These are phyloP conservation scores for Gymnorhina tibicen DNA, from an alignment of 2,113 vertebrate species.

Conservation along the genomic window DNA sequence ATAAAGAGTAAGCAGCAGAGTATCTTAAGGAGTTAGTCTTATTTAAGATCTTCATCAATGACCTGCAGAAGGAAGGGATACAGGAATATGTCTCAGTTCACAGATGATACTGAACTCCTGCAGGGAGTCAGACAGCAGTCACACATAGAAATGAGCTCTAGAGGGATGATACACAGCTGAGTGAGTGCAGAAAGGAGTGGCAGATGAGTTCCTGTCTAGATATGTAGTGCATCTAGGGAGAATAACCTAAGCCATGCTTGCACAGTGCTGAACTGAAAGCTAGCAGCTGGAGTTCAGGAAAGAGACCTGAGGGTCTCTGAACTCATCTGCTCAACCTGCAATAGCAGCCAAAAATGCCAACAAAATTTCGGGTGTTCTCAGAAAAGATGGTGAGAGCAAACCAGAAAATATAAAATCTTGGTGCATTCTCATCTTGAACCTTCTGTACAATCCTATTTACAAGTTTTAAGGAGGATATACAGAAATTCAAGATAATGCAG, in stretches of 20 bases:
- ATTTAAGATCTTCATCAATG: not conserved
- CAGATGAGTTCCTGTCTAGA: not conserved
- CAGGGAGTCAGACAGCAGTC: not conserved
- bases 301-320: not conserved
- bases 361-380: not conserved
- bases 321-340: not conserved
- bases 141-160: not conserved
- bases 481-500: not conserved
- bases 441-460: not conserved
- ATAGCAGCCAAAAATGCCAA: not conserved
- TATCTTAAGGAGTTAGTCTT: not conserved
- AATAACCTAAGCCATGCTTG: not conserved
- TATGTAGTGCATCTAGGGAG: not conserved
- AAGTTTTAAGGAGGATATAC: not conserved
- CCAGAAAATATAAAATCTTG: not conserved
- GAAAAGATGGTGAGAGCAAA: not conserved
- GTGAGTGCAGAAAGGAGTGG: fast-evolving
- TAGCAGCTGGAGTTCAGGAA: not conserved
- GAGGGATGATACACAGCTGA: not conserved
- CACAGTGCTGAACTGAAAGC: not conserved
- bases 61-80: not conserved
- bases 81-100: not conserved
- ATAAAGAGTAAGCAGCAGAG: not conserved
- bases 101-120: not conserved
- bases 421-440: not conserved